Conservation (phyloP, 2,888 invertebrate species). For the Spilosoma lubricipeda region DNA sequence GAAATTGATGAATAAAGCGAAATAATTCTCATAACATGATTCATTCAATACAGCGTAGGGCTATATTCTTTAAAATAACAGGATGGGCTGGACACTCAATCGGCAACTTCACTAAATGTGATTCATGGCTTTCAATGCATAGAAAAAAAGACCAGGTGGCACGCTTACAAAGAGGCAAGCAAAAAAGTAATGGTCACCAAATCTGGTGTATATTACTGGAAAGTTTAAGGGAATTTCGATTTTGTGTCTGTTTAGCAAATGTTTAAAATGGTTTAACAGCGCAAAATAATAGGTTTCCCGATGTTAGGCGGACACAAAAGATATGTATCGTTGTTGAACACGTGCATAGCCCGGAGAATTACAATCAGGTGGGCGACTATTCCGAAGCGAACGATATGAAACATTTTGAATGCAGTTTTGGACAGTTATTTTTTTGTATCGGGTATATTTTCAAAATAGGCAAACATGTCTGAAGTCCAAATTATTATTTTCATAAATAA, state of each 20-base stretch:
- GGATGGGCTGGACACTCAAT: constrained; percentile 64
- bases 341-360: constrained; percentile 76
- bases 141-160: constrained; percentile 84
- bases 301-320: constrained; percentile 71
- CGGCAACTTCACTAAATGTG: constrained; percentile 68
- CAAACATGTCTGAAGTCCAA: constrained; percentile 18
- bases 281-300: constrained; percentile 61
- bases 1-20: constrained; percentile 34
- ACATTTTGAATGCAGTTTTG: constrained; percentile 62
- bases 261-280: constrained; percentile 66
- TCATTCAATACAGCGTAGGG: constrained; percentile 53
- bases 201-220: constrained; percentile 58
- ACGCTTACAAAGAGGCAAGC: constrained; percentile 71
- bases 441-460: constrained; percentile 11
- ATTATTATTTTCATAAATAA: constrained; percentile 8
- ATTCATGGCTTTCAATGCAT: constrained; percentile 77
- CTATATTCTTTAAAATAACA: constrained; percentile 47
- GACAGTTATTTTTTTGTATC: constrained; percentile 41
- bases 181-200: constrained; percentile 69
- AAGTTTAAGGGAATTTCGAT: constrained; percentile 56
- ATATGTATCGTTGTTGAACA: constrained; percentile 77
- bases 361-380: constrained; percentile 76
- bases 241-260: constrained; percentile 56
- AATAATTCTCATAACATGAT: constrained; percentile 47
- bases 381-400: constrained; percentile 58